Evolutionary conservation across 23 tunicate genomes (phyloP), one percentile per base, ranked within the genome.

Genomic region (Trididemnum clinides): DNA sequence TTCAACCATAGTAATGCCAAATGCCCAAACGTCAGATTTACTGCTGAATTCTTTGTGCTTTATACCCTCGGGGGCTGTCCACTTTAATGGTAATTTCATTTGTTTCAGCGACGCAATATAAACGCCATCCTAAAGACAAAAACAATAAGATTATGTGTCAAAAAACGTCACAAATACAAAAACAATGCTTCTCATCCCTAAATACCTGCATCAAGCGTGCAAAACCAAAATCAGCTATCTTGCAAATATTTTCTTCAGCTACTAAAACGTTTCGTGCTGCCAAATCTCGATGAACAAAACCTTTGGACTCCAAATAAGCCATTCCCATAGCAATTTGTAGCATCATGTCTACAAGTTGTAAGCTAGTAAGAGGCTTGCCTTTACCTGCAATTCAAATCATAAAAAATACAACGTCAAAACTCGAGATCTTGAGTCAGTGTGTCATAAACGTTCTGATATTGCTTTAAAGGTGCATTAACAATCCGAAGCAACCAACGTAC

Each of bases 261-360:
- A 78, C 83, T 31, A 78, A 23, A 78, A 78, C 15, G 37, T 78
- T 78, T 10, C 83, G 34, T 25, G 83, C 83, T 21, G 83, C 83
- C 5, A 78, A 32, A 66, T 78, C 83, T 2, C 66, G 65, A 51
- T 78, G 83, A 51, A 78, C 66, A 23, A 51, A 78, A 2, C 51
- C 28, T 3, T 51, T 78, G 2, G 64, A 4, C 51, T 78, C 83
- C 21, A 78, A 31, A 29, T 50, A 78, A 2, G 65, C 36, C 83
- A 78, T 78, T 2, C 83, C 83, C 7, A 3, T 54, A 26, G 83
- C 83, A 27, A 87, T 70, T 33, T 87, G 91, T 2, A 81, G 71
- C 33, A 36, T 34, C 78, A 90, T 86, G 75, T 90, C 99, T 33
- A 87, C 64, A 64, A 95, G 80, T 1, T 84, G 80, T 77, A 49